A percentile compares a stretch with the other conserved stretches of the same genome.
phyloP scores from a whole-genome alignment of 2,797 vertebrate species.

The Periophthalmus magnuspinnatus region DNA sequence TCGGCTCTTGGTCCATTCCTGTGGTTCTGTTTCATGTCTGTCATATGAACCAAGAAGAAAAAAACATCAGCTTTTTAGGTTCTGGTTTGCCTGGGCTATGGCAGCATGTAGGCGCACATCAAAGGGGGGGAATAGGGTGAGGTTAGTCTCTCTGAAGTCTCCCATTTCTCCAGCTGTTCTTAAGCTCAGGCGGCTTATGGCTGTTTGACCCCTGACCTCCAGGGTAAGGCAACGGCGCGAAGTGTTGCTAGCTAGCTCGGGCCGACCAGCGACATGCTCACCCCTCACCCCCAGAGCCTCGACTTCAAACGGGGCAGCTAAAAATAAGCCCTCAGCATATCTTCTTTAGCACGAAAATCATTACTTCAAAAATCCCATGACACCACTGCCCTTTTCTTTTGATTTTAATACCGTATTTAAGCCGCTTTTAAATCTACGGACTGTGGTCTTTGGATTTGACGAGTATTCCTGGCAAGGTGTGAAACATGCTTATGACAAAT shows the following conservation, averaged over 20 bases:
- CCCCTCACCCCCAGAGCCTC: conserved; percentile 31
- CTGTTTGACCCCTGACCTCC: conserved; percentile 67
- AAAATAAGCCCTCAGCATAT: conserved; percentile 48
- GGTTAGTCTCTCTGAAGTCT: conserved; percentile 54
- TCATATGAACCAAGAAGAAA: conserved; percentile 59
- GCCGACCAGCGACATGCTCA: conserved; percentile 57
- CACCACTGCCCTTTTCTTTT: background rate
- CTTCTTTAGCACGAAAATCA: conserved; percentile 12
- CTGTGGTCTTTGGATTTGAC: background rate
- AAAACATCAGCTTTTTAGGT: conserved; percentile 32
- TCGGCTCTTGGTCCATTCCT: conserved; percentile 78
- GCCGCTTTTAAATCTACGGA: background rate
- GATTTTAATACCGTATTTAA: background rate
- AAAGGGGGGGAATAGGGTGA: conserved; percentile 52
- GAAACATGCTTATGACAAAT: background rate
- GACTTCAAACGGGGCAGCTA: conserved; percentile 36
- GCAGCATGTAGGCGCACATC: conserved; percentile 54
- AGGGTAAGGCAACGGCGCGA: conserved; percentile 36
- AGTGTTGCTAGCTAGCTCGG: conserved; percentile 58
- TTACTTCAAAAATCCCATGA: background rate
- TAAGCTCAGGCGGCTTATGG: conserved; percentile 58
- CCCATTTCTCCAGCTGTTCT: conserved; percentile 64
- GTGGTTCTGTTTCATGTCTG: conserved; percentile 77
- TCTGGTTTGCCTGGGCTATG: conserved; percentile 25
- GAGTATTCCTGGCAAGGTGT: conserved; percentile 1